Percentiles rank a stretch among this genome's conserved stretches.
Evolutionary conservation across 2,797 vertebrate species (phyloP).

Genomic region (Danio tinwini): DNA sequence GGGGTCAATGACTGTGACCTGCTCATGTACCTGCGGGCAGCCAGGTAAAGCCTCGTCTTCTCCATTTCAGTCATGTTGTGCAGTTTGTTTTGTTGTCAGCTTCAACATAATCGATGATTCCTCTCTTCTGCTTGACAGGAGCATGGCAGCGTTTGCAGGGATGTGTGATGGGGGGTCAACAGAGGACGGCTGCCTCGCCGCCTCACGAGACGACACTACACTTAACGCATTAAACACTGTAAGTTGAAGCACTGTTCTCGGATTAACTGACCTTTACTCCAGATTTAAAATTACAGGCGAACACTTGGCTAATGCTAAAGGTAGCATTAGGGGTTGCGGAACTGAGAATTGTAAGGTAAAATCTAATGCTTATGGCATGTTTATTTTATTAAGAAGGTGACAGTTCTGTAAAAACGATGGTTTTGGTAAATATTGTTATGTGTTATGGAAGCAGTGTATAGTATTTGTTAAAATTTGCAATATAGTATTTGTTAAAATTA

Average conservation of each 20-base stretch:
- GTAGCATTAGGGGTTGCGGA: background rate
- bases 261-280: background rate
- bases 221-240: slow-evolving; percentile 98
- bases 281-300: background rate
- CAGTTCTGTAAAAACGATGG: too few relatives aligned
- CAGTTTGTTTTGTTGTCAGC: background rate
- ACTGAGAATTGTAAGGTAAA: background rate
- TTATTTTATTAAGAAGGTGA: too few relatives aligned
- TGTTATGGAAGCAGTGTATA: too few relatives aligned
- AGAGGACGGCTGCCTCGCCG: slow-evolving; percentile 96
- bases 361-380: too few relatives aligned
- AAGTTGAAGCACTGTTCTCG: slow-evolving; percentile 67
- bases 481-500: too few relatives aligned
- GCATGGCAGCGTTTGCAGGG: slow-evolving; percentile 98
- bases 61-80: background rate
- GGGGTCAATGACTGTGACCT: slow-evolving; percentile 99
- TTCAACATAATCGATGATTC: background rate
- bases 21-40: slow-evolving; percentile 98
- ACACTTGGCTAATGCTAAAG: background rate
- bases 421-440: too few relatives aligned
- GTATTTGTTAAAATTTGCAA: too few relatives aligned
- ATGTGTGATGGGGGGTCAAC: slow-evolving; percentile 99
- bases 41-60: slow-evolving; percentile 81
- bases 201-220: slow-evolving; percentile 97
- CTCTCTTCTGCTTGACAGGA: slow-evolving; percentile 78